Evolutionary conservation across 1,140 invertebrate species (phyloP).

Genomic region (Neocloeon triangulifer): DNA sequence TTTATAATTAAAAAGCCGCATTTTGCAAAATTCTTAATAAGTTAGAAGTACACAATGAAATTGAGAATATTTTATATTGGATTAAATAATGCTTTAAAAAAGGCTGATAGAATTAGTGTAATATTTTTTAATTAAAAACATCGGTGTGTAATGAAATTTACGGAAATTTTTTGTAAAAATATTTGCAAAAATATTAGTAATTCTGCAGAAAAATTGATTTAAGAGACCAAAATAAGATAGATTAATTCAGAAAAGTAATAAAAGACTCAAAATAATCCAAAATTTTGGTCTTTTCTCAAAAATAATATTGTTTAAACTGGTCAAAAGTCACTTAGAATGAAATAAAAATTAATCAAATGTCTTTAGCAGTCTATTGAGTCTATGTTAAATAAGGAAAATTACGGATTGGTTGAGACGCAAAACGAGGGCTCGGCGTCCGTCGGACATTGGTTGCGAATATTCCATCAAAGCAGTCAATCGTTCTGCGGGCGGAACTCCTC

Average conservation of each 20-base stretch:
- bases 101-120: too few relatives aligned
- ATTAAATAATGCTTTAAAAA: too few relatives aligned
- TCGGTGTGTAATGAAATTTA: too few relatives aligned
- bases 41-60: too few relatives aligned
- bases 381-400: too few relatives aligned
- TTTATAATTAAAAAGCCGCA: background rate
- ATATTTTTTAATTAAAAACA: too few relatives aligned
- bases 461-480: conserved; percentile 59
- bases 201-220: too few relatives aligned
- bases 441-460: conserved; percentile 92
- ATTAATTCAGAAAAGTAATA: background rate
- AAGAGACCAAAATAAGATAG: too few relatives aligned
- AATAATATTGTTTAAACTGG: background rate
- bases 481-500: conserved; percentile 74
- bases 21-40: too few relatives aligned
- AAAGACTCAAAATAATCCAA: conserved; percentile 2
- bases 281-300: background rate
- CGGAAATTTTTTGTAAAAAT: too few relatives aligned
- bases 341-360: background rate
- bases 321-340: background rate
- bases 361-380: background rate
- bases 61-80: too few relatives aligned
- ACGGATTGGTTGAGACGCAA: conserved; percentile 63
- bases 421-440: conserved; percentile 66
- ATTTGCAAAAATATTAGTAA: too few relatives aligned